phyloP scores from a whole-genome alignment of 1,140 invertebrate genomes.

The Temnothorax curvispinosus region DNA sequence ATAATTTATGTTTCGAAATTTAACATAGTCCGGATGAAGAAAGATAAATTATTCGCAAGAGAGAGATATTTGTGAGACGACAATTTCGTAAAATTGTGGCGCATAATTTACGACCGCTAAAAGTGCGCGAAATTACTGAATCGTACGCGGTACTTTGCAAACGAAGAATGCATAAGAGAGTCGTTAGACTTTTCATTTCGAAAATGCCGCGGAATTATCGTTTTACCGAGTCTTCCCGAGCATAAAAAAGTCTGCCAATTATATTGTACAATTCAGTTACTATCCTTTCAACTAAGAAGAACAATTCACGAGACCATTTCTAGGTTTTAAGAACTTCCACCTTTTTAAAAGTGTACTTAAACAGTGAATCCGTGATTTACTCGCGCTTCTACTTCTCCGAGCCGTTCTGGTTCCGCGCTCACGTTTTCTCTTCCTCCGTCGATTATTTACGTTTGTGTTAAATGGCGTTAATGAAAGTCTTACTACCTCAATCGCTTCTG shows the following conservation, averaged over 20 bases:
- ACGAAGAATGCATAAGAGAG: background rate
- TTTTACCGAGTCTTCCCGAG: slow-evolving; percentile 44
- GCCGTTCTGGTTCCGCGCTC: background rate
- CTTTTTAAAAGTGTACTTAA: slow-evolving; percentile 77
- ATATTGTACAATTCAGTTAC: slow-evolving; percentile 68
- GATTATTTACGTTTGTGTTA: slow-evolving; percentile 58
- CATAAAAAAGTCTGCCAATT: slow-evolving; percentile 56
- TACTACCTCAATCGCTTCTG: slow-evolving; percentile 60
- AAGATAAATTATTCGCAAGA: background rate
- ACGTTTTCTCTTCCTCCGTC: slow-evolving; percentile 62
- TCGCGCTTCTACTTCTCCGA: slow-evolving; percentile 30
- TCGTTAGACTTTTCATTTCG: slow-evolving; percentile 29
- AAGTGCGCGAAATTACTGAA: background rate
- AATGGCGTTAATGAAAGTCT: slow-evolving; percentile 62
- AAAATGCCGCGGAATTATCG: slow-evolving; percentile 55
- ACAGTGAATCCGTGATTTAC: slow-evolving; percentile 72
- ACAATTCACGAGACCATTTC: slow-evolving; percentile 77
- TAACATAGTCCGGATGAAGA: background rate
- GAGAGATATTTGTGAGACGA: background rate
- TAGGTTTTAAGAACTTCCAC: slow-evolving; percentile 77
- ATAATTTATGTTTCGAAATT: slow-evolving; percentile 2
- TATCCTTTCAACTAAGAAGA: slow-evolving; percentile 75
- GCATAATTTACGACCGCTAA: slow-evolving; percentile 7
- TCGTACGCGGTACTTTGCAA: background rate
- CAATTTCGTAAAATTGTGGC: background rate